Percentiles rank a stretch among this genome's conserved stretches.
Conservation (phyloP, 2,113 vertebrate species). For the Urocolius indicus region DNA sequence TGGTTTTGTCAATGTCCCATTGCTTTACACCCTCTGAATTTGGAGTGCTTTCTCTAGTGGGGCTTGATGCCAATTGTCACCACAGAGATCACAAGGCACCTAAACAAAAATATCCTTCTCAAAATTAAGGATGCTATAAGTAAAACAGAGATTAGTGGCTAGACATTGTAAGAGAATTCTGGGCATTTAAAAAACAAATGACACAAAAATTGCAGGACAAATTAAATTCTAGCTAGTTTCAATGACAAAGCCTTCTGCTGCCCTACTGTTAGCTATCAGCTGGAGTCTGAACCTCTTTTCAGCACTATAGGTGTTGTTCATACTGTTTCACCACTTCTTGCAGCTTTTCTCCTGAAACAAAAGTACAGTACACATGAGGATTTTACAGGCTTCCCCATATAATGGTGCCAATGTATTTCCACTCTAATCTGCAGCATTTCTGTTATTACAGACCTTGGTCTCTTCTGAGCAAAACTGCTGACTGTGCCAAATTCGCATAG, state of each 20-base stretch:
- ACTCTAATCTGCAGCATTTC: neutral
- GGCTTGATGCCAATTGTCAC: neutral
- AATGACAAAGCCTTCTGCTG: neutral
- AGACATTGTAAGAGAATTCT: neutral
- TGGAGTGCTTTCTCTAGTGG: neutral
- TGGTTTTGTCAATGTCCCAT: neutral
- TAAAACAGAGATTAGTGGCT: neutral
- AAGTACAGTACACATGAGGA: neutral
- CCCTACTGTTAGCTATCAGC: neutral
- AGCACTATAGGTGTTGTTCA: neutral
- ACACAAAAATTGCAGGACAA: neutral
- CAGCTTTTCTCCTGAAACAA: neutral
- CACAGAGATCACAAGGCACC: neutral
- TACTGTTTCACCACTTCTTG: neutral
- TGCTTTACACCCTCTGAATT: neutral
- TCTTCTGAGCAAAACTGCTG: constrained; percentile 12
- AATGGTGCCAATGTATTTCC: neutral
- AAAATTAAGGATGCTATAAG: neutral
- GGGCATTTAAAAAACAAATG: neutral
- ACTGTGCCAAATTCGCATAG: neutral
- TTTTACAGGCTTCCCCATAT: neutral
- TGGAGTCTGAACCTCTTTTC: neutral
- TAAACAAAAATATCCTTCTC: neutral
- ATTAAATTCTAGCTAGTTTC: neutral
- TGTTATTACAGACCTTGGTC: neutral